Conservation (phyloP, 2,888 invertebrate genomes). For the Trichogramma evanescens region DNA sequence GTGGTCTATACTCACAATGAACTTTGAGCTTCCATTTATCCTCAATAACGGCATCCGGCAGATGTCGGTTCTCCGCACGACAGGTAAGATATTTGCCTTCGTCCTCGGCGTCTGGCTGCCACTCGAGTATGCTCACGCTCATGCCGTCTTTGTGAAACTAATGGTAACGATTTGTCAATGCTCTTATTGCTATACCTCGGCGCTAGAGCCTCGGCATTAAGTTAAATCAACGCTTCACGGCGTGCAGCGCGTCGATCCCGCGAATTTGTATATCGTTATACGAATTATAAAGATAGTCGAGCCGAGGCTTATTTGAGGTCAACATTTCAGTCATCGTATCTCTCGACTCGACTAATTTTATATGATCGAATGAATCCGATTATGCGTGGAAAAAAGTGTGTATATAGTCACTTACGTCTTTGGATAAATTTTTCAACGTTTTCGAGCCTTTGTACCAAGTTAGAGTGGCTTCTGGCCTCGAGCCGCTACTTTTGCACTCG, state of each 20-base stretch:
- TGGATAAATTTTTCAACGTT: conserved; percentile 71
- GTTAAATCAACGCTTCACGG: too few relatives aligned
- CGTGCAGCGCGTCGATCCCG: too few relatives aligned
- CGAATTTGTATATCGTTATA: too few relatives aligned
- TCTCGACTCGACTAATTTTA: too few relatives aligned
- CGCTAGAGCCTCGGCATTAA: too few relatives aligned
- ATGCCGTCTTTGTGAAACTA: conserved; percentile 35
- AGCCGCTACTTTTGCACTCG: conserved; percentile 79
- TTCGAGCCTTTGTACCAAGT: conserved; percentile 88
- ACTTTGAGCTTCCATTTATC: conserved; percentile 83
- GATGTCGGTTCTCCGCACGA: conserved; percentile 79
- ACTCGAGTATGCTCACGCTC: conserved; percentile 56
- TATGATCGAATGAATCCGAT: too few relatives aligned
- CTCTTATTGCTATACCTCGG: too few relatives aligned
- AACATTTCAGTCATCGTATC: too few relatives aligned
- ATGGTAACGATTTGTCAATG: conserved; percentile 11
- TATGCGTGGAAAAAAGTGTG: not conserved
- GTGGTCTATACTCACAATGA: conserved; percentile 67
- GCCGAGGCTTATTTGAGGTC: too few relatives aligned
- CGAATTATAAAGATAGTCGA: too few relatives aligned
- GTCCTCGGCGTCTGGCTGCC: conserved; percentile 77
- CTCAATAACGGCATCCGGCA: conserved; percentile 76
- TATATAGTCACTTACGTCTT: conserved; percentile 62
- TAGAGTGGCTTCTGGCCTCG: conserved; percentile 76
- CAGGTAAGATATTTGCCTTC: conserved; percentile 86